Evolutionary conservation across 2,888 invertebrate genomes (phyloP), one percentile per base, ranked within the genome.

Genomic region (Lithodes maja): DNA sequence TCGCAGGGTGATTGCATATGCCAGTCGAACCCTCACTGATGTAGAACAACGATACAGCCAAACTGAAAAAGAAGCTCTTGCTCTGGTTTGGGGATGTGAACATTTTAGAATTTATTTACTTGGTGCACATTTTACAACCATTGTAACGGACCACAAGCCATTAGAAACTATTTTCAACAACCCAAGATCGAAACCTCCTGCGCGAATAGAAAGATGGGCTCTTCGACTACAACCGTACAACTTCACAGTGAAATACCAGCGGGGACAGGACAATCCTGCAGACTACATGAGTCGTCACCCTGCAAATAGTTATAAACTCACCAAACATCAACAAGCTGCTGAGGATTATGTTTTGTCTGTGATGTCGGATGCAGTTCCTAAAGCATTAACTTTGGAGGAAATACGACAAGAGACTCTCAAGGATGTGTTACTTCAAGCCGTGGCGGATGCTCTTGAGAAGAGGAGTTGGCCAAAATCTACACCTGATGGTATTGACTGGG

Each of bases 101-200:
- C 92, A 93, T 78, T 93, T 92, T 88, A 92, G 92, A 68, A 52
- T 92, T 49, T 93, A 92, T 78, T 78, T 93, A 3, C 92, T 91
- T 85, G 93, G 93, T 54, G 87, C 17, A 12, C 82, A 88, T 53
- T 92, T 93, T 86, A 91, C 78, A 1, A 15, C 15, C 3, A 79
- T 93, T 1, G 71, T 92, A 77, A 92, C 92, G 12, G 93, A 93
- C 83, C 93, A 93, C 87, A 92, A 92, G 88, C 92, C 93, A 12
- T 74, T 93, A 3, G 87, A 91, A 68, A 90, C 89, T 15, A 92
- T 93, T 12, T 92, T 92, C n/a, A 91, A 91, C 17, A 92, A 92
- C 2, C 85, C 91, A 17, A 92, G 49, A 17, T 92, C 92, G 2
- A 92, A 92, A 88, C 92, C 92, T 3, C 89, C 92, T 89, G 84